Percentiles rank a stretch among this genome's conserved stretches.
These are phyloP conservation scores for Papilio aristodemus DNA, from an alignment of 1,140 invertebrate genomes.

Conservation along the genomic window DNA sequence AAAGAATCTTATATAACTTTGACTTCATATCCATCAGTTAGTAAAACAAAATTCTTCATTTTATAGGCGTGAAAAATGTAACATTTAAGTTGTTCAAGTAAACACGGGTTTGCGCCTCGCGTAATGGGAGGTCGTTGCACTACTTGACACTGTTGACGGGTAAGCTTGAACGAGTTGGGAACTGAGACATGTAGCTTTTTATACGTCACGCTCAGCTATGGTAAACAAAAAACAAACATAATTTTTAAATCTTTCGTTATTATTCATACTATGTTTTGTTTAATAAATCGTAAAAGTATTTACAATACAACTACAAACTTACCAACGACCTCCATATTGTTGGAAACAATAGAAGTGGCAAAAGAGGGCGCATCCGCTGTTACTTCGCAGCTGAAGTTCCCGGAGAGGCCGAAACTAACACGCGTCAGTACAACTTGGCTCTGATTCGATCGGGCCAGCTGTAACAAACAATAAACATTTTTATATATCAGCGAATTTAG, in stretches of 20 bases:
- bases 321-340: conserved; percentile 79
- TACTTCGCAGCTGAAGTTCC: conserved; percentile 87
- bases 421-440: conserved; percentile 84
- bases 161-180: not conserved
- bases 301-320: conserved; percentile 42
- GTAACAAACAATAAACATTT: conserved; percentile 54
- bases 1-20: too few relatives aligned
- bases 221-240: not conserved
- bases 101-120: conserved; percentile 10
- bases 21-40: not conserved
- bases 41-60: not conserved
- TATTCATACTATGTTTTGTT: conserved; percentile 5
- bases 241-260: not conserved
- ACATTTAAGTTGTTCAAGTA: not conserved
- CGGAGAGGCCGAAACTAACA: conserved; percentile 84
- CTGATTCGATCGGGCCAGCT: conserved; percentile 84
- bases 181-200: not conserved
- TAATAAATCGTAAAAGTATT: not conserved
- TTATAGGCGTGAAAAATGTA: not conserved
- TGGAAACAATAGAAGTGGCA: conserved; percentile 80
- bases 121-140: conserved; percentile 2
- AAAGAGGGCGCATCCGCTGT: conserved; percentile 86
- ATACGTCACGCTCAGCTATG: not conserved
- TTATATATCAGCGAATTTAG: not conserved
- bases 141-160: conserved; percentile 8